Evolutionary conservation across 2,888 invertebrate genomes (phyloP), one percentile per base, ranked within the genome.

Genomic region (Antheraea assamensis): DNA sequence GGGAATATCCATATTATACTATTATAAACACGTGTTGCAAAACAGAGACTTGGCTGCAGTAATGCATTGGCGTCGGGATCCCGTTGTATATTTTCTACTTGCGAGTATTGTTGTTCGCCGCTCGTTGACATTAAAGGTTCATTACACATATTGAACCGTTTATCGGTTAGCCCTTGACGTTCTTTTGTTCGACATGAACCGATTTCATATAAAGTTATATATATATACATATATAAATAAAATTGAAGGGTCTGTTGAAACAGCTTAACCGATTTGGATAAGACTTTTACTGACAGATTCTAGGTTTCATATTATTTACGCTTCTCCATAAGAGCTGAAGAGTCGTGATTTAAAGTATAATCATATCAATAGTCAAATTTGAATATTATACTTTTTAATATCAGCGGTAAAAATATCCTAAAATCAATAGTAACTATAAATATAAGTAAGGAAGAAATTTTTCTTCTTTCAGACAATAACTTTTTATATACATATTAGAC

Each of bases 71-170:
- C 89, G 87, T 84, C 84, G 82, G 79, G 42, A 30, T 55, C 31
- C 83, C 83, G 81, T 83, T 81, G 78, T 81, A 83, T 80, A 86
- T 81, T 73, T 79, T 74, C 74, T 73, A 74, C 79, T 35, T 87
- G 87, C 87, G 88, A 89, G 87, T 88, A 88, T 76, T 81, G 82
- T 85, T 87, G 89, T 86, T 86, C 87, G 87, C 85, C 87, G 89
- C 86, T 86, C 87, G 87, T 81, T 80, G 68, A 68, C 68, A 68
- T 35, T 35, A 68, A 68, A 31, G 35, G 21, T 68, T 35, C 35
- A 68, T 64, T 64, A 27, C 27, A 64, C 61, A 30, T 58, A 58
- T 24, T 24, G n/a, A n/a, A 24, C 21, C 17, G 30, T 64, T 64
- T 27, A 64, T 64, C 30, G 17, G 3, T 58, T n/a, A 30, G 61